Conservation (phyloP, 1,140 invertebrate genomes). For the Lordiphosa collinella region DNA sequence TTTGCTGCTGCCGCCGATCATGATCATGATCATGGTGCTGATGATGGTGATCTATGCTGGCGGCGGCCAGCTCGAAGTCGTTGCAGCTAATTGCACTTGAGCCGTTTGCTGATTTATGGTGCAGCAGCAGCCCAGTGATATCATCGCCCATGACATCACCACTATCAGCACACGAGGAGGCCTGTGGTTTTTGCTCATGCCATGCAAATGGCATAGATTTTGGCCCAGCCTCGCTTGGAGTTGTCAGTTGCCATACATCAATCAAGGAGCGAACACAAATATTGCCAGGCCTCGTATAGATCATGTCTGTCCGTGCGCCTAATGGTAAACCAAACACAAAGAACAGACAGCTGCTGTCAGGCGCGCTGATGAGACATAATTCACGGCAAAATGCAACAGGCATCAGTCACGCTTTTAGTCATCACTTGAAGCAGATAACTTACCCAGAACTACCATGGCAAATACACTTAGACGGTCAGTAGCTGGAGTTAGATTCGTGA, state of each 20-base stretch:
- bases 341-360: too few relatives aligned
- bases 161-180: not conserved
- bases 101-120: conserved; percentile 8
- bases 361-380: too few relatives aligned
- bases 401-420: too few relatives aligned
- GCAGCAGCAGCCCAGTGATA: conserved; percentile 4
- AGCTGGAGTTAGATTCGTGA: not conserved
- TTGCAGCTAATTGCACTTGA: conserved; percentile 1
- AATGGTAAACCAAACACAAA: not conserved
- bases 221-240: not conserved
- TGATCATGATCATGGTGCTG: conserved; percentile 13
- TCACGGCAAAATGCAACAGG: too few relatives aligned
- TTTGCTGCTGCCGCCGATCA: conserved; percentile 4
- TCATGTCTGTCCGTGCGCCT: not conserved
- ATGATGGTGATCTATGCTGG: conserved; percentile 6
- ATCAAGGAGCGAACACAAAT: not conserved
- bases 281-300: conserved; percentile 2
- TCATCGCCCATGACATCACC: conserved; percentile 14
- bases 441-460: too few relatives aligned
- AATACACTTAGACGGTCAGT: not conserved
- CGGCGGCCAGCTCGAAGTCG: not conserved
- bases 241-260: conserved; percentile 6
- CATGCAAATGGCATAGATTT: conserved; percentile 12
- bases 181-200: conserved; percentile 6
- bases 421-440: too few relatives aligned